These are phyloP conservation scores for Carapus acus DNA, from an alignment of 2,797 vertebrate species.

Conservation along the genomic window DNA sequence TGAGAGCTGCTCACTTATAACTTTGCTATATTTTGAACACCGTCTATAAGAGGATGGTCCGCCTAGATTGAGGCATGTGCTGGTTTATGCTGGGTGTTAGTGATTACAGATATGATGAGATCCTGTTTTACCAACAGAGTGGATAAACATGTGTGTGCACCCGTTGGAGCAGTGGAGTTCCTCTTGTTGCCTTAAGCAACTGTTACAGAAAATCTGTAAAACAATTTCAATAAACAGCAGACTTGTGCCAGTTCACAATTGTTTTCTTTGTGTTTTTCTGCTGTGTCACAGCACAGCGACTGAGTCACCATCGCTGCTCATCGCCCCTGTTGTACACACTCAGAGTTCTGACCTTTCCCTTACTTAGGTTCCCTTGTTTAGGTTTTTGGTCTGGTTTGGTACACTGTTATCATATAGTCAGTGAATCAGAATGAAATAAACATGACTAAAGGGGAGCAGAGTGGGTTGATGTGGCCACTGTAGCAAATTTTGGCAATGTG, in stretches of 20 bases:
- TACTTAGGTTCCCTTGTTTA: no score
- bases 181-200: slow-evolving; percentile 41
- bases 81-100: no score
- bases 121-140: slow-evolving; percentile 22
- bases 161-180: slow-evolving; percentile 39
- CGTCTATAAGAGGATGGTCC: background rate
- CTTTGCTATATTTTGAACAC: background rate
- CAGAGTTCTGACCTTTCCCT: slow-evolving; percentile 73
- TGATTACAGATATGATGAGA: background rate
- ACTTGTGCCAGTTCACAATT: background rate
- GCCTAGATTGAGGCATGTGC: no score
- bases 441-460: slow-evolving; percentile 68
- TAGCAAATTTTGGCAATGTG: slow-evolving; percentile 36
- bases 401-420: slow-evolving; percentile 68
- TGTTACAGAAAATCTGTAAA: slow-evolving; percentile 34
- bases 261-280: slow-evolving; percentile 6
- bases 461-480: slow-evolving; percentile 64
- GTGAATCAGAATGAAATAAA: slow-evolving; percentile 70
- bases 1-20: no score
- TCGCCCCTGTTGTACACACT: slow-evolving; percentile 23
- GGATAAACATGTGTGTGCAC: slow-evolving; percentile 13
- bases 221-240: slow-evolving; percentile 30
- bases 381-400: no score
- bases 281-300: background rate
- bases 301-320: slow-evolving; percentile 19